Evolutionary conservation across 2,888 invertebrate species (phyloP).

Genomic region (Chouioia cunea): DNA sequence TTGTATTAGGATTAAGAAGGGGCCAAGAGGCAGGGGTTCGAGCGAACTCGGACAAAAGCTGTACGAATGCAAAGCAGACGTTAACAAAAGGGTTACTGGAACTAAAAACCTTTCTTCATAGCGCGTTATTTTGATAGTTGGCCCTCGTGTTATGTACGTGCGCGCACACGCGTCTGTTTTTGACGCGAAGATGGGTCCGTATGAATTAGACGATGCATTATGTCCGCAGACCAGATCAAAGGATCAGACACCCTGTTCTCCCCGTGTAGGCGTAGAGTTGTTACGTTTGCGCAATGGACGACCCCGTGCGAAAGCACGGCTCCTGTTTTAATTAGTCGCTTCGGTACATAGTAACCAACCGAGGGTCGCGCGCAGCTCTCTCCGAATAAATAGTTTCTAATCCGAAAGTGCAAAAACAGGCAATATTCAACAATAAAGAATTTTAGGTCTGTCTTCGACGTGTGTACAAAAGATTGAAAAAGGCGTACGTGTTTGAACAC

Average conservation of each 20-base stretch:
- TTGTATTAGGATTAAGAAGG: constrained; percentile 9
- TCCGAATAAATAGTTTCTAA: too few relatives aligned
- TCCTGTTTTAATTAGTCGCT: too few relatives aligned
- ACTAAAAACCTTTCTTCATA: constrained; percentile 11
- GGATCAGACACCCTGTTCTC: constrained; percentile 19
- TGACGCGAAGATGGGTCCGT: neutral
- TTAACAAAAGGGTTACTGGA: neutral
- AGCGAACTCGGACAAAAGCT: neutral
- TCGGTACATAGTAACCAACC: too few relatives aligned
- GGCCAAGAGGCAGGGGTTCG: neutral
- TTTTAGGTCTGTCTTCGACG: too few relatives aligned
- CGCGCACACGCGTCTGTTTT: neutral
- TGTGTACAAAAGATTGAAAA: too few relatives aligned
- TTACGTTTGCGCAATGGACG: neutral
- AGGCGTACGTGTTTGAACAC: too few relatives aligned
- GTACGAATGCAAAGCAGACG: constrained; percentile 7
- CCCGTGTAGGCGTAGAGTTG: constrained; percentile 13
- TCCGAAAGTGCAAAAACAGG: too few relatives aligned
- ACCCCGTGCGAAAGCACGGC: constrained; percentile 13
- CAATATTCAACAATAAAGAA: too few relatives aligned
- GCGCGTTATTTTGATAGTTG: neutral
- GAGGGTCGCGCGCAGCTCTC: too few relatives aligned
- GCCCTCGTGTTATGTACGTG: neutral
- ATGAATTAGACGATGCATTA: too few relatives aligned
- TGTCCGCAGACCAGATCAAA: constrained; percentile 12